Base-by-base conservation (phyloP, 2,113 vertebrate species). In the Coryphaenoides rupestris region DNA sequence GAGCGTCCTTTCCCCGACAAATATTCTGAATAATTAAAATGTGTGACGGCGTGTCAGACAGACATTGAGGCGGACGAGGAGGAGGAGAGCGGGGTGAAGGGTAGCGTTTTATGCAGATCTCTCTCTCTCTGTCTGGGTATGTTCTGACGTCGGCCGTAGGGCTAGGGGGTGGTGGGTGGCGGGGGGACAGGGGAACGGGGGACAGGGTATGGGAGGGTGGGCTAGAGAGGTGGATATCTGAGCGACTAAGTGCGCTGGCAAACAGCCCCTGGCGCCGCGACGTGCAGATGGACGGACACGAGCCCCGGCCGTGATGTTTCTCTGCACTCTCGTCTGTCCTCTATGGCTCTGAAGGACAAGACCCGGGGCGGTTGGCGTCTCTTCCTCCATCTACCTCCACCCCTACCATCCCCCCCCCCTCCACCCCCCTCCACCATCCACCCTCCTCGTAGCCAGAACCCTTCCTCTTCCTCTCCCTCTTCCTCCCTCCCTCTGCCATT, bases 231-330 rank as follows among this genome's bases (percentile, higher is more conserved):
- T 74, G 78, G 80, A 86, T 75, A 86, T 85, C 78, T 60, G 26
- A 76, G 70, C 66, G 65, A 79, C 66, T 78, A 81, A 86, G 77
- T 77, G 79, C 76, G 77, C 79, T 84, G 82, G 77, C 74, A 81
- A 62, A 82, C 60, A 72, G 83, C 85, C 82, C 76, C 79, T 82
- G 85, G 84, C 85, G 82, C 77, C 79, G 66, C 80, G 77, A 77
- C 80, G 83, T 76, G 76, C 86, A 88, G 81, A 85, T 81, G 81
- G 83, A 86, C 72, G 26, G 60, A 46, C 60, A 23, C 76, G 74
- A n/a, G n/a, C 71, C 73, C 68, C 84, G 79, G 84, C 85, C 83
- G 83, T 82, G 78, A 84, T 86, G n/a, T n/a, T n/a, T 80, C 75
- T 79, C 76, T 78, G 72, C 70, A 69, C 62, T 75, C 81, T 87